Evolutionary conservation across 2,797 vertebrate genomes (phyloP).

Genomic region (Mormyrus proboscirostris): DNA sequence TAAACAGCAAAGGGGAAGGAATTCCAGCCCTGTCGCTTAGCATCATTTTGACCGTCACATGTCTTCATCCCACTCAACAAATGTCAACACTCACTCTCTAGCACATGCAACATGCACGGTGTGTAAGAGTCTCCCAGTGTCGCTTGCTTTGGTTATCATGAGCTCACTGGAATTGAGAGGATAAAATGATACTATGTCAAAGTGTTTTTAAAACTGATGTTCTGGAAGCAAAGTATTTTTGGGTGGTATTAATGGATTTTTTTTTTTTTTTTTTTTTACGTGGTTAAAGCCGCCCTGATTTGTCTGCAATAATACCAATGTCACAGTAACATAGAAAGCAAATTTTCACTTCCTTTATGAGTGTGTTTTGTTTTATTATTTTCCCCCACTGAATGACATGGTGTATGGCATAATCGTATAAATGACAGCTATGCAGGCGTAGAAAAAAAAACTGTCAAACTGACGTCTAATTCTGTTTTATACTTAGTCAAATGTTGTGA

Average conservation of each 20-base stretch:
- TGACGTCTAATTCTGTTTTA: not conserved
- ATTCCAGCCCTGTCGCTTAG: constrained; percentile 34
- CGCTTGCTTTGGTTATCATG: not conserved
- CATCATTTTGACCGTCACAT: not conserved
- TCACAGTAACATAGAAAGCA: not conserved
- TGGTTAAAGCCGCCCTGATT: not conserved
- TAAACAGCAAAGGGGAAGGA: constrained; percentile 24
- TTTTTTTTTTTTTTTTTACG: not conserved
- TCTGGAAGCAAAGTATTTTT: not conserved
- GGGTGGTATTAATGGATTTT: not conserved
- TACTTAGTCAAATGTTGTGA: not conserved
- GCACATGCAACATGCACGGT: not conserved
- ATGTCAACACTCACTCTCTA: not conserved
- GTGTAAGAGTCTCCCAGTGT: not conserved
- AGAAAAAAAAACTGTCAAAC: not conserved
- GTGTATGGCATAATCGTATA: not conserved
- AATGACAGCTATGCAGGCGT: not conserved
- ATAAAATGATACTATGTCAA: not conserved
- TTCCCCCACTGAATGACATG: not conserved
- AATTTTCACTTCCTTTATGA: not conserved
- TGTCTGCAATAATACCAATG: not conserved
- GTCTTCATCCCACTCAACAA: not conserved
- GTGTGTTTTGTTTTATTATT: not conserved
- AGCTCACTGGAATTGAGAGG: not conserved
- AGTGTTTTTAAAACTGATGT: not conserved